Evolutionary conservation across 2,888 invertebrate species (phyloP), one percentile per base, ranked within the genome.

Genomic region (Cataglyphis albicans): DNA sequence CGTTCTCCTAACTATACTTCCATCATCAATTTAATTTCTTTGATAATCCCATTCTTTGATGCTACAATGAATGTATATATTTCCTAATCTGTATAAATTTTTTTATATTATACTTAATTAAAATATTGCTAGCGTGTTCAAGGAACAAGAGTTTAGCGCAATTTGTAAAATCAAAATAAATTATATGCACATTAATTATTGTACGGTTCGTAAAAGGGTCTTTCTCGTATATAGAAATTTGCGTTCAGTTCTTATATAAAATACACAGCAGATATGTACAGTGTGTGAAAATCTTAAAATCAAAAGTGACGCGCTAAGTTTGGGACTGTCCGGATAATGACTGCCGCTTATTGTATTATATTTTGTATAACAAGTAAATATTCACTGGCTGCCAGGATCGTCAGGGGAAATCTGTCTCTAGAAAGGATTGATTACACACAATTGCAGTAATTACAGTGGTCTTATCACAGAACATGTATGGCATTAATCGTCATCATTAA

Each of bases 391-490:
- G 92, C 91, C 91, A 91, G 91, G 90, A 91, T 93, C 90, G 90
- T 91, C 91, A 88, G 38, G 41, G 44, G 44, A 41, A 38, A 15
- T 72, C 59, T 72, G 59, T 80, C 72, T 88, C 87, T 89, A 89
- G 84, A 88, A 84, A 87, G 82, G 78, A 84, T 90, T 91, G 93
- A 93, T 93, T 76, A 75, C 52, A 75, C 52, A 93, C 91, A 92
- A 92, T 94, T 94, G 94, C 93, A 93, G 93, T 94, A 93, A 93
- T 94, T 93, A 94, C 93, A 94, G 93, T 93, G 94, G 94, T 94
- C 94, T 95, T 95, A 95, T 95, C 95, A 95, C 95, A 95, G 95
- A 95, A 95, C 94, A 95, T 94, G 94, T 95, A 95, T 95, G 95
- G 95, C 95, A 95, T 95, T 94, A 94, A 94, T 94, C 92, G 91